A percentile compares a stretch with the other conserved stretches of the same genome.
phyloP scores from a whole-genome alignment of 2,888 invertebrate species.

The Dynastes grantii region DNA sequence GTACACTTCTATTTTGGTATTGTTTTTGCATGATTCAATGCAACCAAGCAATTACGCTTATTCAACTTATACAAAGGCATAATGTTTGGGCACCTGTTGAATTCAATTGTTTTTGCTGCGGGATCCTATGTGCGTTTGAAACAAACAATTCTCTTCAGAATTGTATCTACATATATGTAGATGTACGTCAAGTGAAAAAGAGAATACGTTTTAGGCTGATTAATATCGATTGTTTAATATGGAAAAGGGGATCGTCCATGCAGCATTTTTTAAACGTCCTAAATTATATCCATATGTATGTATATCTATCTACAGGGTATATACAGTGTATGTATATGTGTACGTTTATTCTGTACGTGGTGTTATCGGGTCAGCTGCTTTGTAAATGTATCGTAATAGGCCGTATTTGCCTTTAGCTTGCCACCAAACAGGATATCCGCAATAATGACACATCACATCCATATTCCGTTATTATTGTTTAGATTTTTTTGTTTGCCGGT shows the following conservation, averaged over 20 bases:
- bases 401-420: conserved; percentile 9
- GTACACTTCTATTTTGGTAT: too few species aligned
- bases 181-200: too few species aligned
- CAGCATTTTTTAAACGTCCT: background rate
- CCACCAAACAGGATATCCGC: conserved; percentile 40
- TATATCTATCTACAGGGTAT: background rate
- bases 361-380: background rate
- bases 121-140: too few species aligned
- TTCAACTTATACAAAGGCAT: too few species aligned
- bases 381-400: background rate
- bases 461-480: conserved; percentile 40
- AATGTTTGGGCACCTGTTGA: too few species aligned
- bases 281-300: background rate
- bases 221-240: background rate
- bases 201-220: background rate
- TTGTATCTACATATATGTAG: too few species aligned
- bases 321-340: background rate
- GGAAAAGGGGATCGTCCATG: background rate
- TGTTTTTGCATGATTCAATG: too few species aligned
- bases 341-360: background rate
- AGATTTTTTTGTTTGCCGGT: conserved; percentile 19
- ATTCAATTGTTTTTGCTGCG: too few species aligned
- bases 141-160: too few species aligned
- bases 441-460: conserved; percentile 36
- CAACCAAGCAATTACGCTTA: too few species aligned